A percentile compares a stretch with the other conserved stretches of the same genome.
Conservation (phyloP, 1,140 invertebrate genomes). For the Drosophila persimilis region DNA sequence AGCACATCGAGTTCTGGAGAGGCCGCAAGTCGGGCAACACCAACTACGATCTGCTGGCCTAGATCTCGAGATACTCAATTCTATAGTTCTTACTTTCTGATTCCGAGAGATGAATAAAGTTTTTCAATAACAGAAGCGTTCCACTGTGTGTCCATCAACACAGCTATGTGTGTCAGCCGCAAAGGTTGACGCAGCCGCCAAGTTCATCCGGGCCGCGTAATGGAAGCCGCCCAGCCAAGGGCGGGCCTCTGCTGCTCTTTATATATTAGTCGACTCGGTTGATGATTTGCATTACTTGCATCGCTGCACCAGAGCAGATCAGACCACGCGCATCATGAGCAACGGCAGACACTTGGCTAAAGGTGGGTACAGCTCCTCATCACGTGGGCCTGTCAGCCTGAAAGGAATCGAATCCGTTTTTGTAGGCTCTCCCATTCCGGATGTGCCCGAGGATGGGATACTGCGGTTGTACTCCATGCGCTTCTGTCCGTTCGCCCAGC, state of each 20-base stretch:
- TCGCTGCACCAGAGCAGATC: conserved; percentile 5
- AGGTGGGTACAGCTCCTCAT: conserved; percentile 30
- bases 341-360: conserved; percentile 73
- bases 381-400: too few relatives aligned
- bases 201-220: conserved; percentile 57
- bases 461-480: conserved; percentile 94
- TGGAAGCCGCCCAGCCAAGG: conserved; percentile 43
- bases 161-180: conserved; percentile 53
- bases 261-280: conserved; percentile 29
- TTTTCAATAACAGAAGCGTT: background rate
- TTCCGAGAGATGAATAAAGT: background rate
- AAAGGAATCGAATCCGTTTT: background rate
- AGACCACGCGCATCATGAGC: conserved; percentile 55
- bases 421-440: conserved; percentile 86
- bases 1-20: conserved; percentile 44
- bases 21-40: conserved; percentile 40
- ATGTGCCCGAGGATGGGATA: conserved; percentile 86
- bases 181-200: conserved; percentile 50
- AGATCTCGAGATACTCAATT: background rate
- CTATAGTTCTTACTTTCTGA: background rate
- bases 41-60: conserved; percentile 59
- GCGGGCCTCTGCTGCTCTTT: conserved; percentile 28
- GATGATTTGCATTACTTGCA: conserved; percentile 49
- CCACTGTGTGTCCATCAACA: conserved; percentile 9
- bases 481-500: conserved; percentile 95